A percentile compares a stretch with the other conserved stretches of the same genome.
Evolutionary conservation across 2,113 vertebrate genomes (phyloP).

Genomic region (Ancistrus triradiatus): DNA sequence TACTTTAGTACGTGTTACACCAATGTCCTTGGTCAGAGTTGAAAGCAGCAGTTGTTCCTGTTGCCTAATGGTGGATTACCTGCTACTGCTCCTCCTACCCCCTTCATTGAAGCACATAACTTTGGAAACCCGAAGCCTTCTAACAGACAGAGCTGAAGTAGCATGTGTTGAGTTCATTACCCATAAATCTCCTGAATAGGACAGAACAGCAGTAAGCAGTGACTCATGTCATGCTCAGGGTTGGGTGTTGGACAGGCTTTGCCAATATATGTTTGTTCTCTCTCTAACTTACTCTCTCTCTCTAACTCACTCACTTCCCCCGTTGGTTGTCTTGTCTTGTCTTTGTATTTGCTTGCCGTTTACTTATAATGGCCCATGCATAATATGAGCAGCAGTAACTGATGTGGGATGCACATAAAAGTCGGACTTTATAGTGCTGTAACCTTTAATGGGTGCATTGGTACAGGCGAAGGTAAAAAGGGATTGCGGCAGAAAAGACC

Average conservation of each 20-base stretch:
- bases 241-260: conserved; percentile 20
- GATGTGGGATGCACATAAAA: conserved; percentile 18
- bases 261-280: background rate
- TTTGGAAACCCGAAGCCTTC: too few species aligned
- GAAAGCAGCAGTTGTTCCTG: too few species aligned
- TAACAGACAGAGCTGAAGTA: conserved; percentile 3
- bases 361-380: conserved; percentile 33
- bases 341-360: conserved; percentile 32
- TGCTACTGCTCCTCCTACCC: too few species aligned
- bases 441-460: conserved; percentile 35
- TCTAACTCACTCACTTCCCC: too few species aligned
- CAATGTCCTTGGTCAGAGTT: too few species aligned
- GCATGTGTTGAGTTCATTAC: conserved; percentile 15
- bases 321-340: too few species aligned
- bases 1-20: too few species aligned
- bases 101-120: too few species aligned
- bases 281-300: background rate
- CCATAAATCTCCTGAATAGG: background rate
- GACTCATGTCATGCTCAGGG: conserved; percentile 3
- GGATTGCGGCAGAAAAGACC: conserved; percentile 5
- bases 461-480: conserved; percentile 24
- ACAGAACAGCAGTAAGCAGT: conserved; percentile 25
- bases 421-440: conserved; percentile 34
- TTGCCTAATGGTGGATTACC: too few species aligned
- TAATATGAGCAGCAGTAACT: conserved; percentile 31